These are phyloP conservation scores for Gavia stellata DNA, from an alignment of 2,113 vertebrate genomes.

Conservation along the genomic window DNA sequence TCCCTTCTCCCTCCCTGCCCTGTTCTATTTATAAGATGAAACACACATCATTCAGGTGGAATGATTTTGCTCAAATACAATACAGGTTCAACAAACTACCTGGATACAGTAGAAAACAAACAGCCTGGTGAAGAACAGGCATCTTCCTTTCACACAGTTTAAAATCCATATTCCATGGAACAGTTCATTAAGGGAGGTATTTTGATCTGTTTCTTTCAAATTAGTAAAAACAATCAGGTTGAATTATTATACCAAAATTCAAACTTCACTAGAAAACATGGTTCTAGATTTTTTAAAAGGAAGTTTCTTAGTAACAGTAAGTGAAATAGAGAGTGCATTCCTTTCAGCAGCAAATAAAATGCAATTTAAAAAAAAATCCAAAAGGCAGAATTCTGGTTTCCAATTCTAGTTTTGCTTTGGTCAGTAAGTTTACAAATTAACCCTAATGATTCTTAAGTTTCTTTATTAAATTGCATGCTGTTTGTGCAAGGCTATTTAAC, in stretches of 20 bases:
- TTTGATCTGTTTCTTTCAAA: not conserved
- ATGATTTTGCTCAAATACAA: not conserved
- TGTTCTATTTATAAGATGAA: not conserved
- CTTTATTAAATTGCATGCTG: not conserved
- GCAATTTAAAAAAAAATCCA: not conserved
- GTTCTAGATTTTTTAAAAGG: not conserved
- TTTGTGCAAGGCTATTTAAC: not conserved
- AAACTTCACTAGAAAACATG: not conserved
- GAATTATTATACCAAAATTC: not conserved
- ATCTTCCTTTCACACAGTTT: not conserved
- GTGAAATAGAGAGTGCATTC: not conserved
- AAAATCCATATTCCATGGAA: not conserved
- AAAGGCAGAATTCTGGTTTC: not conserved
- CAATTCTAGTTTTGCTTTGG: not conserved
- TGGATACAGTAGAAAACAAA: not conserved
- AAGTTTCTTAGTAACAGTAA: not conserved
- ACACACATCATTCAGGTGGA: not conserved
- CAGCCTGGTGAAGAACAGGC: not conserved
- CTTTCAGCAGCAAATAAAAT: not conserved
- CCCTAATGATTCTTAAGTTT: not conserved
- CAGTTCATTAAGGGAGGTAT: not conserved
- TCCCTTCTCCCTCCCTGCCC: not conserved
- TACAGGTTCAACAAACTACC: not conserved
- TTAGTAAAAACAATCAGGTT: not conserved
- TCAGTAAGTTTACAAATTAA: not conserved